A percentile compares a stretch with the other conserved stretches of the same genome.
phyloP scores from a whole-genome alignment of 2,888 invertebrate species.

The Oxytorus armatus region DNA sequence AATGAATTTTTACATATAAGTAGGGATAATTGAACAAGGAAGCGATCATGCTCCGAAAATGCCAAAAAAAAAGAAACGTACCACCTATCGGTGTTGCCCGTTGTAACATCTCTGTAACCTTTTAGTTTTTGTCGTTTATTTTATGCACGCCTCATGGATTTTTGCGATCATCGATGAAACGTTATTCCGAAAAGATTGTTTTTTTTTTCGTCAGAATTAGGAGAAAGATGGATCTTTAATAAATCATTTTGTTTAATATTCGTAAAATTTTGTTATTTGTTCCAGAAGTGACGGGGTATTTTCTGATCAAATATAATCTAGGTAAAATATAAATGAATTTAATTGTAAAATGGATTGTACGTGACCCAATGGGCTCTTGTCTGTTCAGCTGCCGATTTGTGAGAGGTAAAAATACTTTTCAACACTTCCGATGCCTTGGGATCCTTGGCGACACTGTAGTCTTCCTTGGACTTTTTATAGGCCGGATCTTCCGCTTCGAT shows the following conservation, averaged over 20 bases:
- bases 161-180: conserved; percentile 21
- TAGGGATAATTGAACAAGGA: conserved; percentile 20
- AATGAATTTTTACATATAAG: conserved; percentile 41
- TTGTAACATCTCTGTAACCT: conserved; percentile 12
- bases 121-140: conserved; percentile 24
- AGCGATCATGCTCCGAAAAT: conserved; percentile 35
- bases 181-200: conserved; percentile 10
- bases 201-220: conserved; percentile 28
- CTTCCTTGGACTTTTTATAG: conserved; percentile 91
- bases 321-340: conserved; percentile 3
- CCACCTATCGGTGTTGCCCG: background rate
- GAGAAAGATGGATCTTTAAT: conserved; percentile 31
- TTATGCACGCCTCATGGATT: conserved; percentile 20
- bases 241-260: conserved; percentile 53
- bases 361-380: conserved; percentile 98
- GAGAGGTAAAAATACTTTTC: conserved; percentile 97
- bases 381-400: conserved; percentile 94
- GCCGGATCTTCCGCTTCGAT: conserved; percentile 87
- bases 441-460: conserved; percentile 95
- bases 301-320: background rate
- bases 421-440: conserved; percentile 95
- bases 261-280: background rate
- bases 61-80: conserved; percentile 53
- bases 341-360: conserved; percentile 96
- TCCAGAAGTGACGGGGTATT: background rate